Conservation (phyloP, 1,140 invertebrate species). For the Musca vetustissima region DNA sequence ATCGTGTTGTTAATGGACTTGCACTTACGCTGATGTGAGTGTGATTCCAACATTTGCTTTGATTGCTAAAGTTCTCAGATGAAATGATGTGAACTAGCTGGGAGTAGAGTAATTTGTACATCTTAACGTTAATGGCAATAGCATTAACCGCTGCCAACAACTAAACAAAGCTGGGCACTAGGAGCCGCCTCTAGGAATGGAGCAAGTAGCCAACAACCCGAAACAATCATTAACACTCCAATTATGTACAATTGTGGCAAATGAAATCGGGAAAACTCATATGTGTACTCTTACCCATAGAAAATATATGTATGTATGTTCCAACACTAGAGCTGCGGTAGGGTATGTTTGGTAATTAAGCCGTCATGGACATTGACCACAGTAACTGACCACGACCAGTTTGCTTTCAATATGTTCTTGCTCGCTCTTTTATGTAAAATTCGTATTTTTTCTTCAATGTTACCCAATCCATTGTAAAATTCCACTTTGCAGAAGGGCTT, state of each 20-base stretch:
- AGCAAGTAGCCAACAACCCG: neutral
- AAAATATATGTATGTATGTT: neutral
- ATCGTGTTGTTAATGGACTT: neutral
- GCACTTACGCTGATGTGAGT: neutral
- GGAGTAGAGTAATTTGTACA: conserved; percentile 12
- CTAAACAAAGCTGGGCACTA: neutral
- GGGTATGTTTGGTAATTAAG: conserved; percentile 12
- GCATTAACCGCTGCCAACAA: neutral
- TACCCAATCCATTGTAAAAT: no score
- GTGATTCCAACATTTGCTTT: neutral
- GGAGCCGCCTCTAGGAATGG: no score
- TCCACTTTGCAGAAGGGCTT: neutral
- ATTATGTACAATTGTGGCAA: neutral
- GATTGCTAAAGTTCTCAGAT: conserved; percentile 10
- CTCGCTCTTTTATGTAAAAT: conserved; percentile 5
- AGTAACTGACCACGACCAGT: conserved; percentile 53
- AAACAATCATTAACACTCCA: conserved; percentile 10
- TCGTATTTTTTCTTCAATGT: neutral
- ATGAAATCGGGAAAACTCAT: neutral
- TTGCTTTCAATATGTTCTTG: conserved; percentile 32
- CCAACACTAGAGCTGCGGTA: neutral
- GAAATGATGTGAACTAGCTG: neutral
- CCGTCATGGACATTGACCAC: conserved; percentile 47
- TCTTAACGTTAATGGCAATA: conserved; percentile 18
- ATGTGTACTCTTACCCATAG: neutral